These are phyloP conservation scores for Microctenopoma stevenorrisi DNA, from an alignment of 2,797 vertebrate genomes.

Conservation along the genomic window DNA sequence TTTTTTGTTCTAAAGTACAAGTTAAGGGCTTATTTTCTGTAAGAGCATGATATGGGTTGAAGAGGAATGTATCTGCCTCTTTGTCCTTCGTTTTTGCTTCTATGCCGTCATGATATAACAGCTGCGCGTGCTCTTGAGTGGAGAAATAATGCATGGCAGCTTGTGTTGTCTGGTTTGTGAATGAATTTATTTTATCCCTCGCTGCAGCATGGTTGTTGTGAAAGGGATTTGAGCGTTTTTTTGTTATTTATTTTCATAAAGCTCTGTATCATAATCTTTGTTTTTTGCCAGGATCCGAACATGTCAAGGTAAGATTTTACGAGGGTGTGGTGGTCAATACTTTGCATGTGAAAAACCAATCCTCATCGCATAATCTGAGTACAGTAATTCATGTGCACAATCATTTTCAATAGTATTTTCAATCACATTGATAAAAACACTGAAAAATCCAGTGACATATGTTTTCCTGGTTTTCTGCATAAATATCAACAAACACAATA, in stretches of 20 bases:
- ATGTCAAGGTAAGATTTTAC: constrained; percentile 78
- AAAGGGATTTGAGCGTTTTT: constrained; percentile 38
- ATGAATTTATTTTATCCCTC: constrained; percentile 46
- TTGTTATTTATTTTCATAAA: constrained; percentile 37
- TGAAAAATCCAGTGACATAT: constrained; percentile 5
- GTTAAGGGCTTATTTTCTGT: constrained; percentile 61
- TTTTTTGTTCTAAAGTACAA: constrained; percentile 48
- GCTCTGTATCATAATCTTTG: constrained; percentile 73
- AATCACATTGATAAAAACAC: constrained; percentile 20
- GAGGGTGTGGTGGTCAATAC: constrained; percentile 64
- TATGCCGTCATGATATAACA: constrained; percentile 33
- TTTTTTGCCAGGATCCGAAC: constrained; percentile 79
- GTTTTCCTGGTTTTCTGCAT: too few relatives aligned
- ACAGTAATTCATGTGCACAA: constrained; percentile 49
- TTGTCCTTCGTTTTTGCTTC: constrained; percentile 56
- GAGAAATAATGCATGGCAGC: constrained; percentile 66
- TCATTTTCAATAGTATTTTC: constrained; percentile 34
- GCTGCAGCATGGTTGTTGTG: constrained; percentile 58
- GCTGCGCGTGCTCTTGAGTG: constrained; percentile 43
- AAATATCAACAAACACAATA: too few relatives aligned
- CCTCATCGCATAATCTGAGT: constrained; percentile 48
- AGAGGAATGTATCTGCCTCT: constrained; percentile 61
- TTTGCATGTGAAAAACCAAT: constrained; percentile 74
- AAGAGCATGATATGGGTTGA: constrained; percentile 58
- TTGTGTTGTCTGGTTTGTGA: constrained; percentile 59